Conservation (phyloP, 2,113 vertebrate species). For the Campylorhamphus procurvoides region DNA sequence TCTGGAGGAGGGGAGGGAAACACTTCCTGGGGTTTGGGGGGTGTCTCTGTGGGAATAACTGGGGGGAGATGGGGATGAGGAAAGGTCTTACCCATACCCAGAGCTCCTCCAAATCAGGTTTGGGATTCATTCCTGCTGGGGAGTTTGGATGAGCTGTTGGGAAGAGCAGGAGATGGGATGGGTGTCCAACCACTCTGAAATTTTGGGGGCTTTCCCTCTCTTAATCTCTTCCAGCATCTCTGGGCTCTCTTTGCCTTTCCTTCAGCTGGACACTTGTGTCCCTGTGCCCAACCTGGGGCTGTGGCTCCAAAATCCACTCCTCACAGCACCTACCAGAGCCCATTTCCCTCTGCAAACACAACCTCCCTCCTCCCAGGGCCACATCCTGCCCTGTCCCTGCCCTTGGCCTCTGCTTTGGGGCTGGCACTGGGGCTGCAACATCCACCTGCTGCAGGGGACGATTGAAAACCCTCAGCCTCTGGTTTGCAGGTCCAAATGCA, state of each 20-base stretch:
- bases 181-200: fast-evolving
- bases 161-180: fast-evolving
- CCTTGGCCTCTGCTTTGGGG: background rate
- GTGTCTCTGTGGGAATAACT: background rate
- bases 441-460: background rate
- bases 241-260: background rate
- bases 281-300: fast-evolving
- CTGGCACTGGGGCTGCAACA: background rate
- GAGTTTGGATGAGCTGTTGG: background rate
- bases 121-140: background rate
- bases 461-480: background rate
- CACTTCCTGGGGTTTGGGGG: fast-evolving
- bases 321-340: background rate
- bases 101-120: background rate
- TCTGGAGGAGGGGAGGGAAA: background rate
- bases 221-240: background rate
- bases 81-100: background rate
- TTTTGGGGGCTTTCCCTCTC: fast-evolving
- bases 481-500: background rate
- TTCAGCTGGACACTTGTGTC: background rate
- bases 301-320: background rate
- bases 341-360: background rate
- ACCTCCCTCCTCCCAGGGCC: background rate
- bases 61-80: background rate
- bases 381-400: background rate